Conservation (phyloP, 35 echinoderm and acorn worm genomes). For the Apostichopus parvimensis region DNA sequence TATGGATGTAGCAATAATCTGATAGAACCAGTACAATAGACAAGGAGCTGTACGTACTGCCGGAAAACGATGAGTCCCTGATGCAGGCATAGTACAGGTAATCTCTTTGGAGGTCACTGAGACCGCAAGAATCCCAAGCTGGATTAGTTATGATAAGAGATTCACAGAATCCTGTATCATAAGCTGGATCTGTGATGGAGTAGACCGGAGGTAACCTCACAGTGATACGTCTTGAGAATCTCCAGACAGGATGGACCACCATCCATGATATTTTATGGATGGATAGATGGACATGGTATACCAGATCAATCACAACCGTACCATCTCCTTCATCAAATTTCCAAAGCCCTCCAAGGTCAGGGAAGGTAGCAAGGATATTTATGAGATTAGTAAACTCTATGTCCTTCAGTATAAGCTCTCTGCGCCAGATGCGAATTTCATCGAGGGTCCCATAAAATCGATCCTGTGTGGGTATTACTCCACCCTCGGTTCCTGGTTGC, state of each 20-base stretch:
- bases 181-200: conserved; percentile 8
- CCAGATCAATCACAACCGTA: conserved; percentile 45
- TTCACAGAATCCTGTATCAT: conserved; percentile 16
- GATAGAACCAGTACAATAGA: conserved; percentile 56
- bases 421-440: conserved; percentile 81
- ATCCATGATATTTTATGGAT: conserved; percentile 48
- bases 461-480: conserved; percentile 16
- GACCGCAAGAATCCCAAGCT: conserved; percentile 14
- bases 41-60: conserved; percentile 56
- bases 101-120: conserved; percentile 7
- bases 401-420: conserved; percentile 58
- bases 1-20: conserved; percentile 61
- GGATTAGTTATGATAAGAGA: neutral
- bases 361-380: conserved; percentile 49
- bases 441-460: conserved; percentile 66
- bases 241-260: conserved; percentile 55
- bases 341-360: conserved; percentile 68
- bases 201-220: conserved; percentile 43
- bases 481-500: conserved; percentile 64
- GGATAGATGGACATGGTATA: conserved; percentile 49
- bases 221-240: conserved; percentile 66
- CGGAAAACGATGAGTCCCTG: conserved; percentile 68
- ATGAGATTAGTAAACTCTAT: conserved; percentile 36
- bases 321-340: conserved; percentile 91
- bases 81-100: conserved; percentile 60